phyloP scores from a whole-genome alignment of 1,140 invertebrate genomes.

The Dendrolimus punctatus region DNA sequence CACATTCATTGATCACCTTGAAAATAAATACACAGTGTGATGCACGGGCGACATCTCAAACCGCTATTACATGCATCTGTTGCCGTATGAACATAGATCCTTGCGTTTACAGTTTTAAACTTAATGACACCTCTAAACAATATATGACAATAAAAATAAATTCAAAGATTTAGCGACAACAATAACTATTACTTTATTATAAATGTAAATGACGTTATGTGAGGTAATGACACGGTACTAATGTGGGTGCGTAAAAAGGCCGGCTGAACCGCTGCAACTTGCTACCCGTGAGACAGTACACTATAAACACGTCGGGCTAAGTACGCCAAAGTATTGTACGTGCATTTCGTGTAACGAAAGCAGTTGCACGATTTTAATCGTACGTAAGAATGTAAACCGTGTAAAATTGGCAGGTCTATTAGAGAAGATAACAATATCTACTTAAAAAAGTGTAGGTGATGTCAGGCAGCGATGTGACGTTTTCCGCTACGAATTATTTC shows the following conservation, averaged over 20 bases:
- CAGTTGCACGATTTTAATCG: constrained; percentile 30
- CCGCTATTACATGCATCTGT: constrained; percentile 44
- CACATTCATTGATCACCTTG: constrained; percentile 59
- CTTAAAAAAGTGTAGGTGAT: constrained; percentile 13
- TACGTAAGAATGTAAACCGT: too few relatives aligned
- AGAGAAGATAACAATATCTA: not conserved
- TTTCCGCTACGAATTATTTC: not conserved
- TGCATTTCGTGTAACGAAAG: constrained; percentile 14
- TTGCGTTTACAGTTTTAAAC: constrained; percentile 40
- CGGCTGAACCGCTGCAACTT: too few relatives aligned
- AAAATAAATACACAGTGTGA: constrained; percentile 59
- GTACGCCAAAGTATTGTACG: too few relatives aligned
- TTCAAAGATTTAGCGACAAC: constrained; percentile 58
- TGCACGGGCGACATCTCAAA: constrained; percentile 36
- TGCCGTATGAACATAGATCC: constrained; percentile 47
- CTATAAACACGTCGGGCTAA: too few relatives aligned
- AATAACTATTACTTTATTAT: constrained; percentile 52
- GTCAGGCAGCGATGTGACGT: constrained; percentile 23
- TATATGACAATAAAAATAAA: constrained; percentile 44
- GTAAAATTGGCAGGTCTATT: not conserved
- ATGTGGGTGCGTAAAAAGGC: constrained; percentile 25
- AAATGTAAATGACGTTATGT: constrained; percentile 57
- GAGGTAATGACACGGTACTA: constrained; percentile 62
- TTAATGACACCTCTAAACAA: constrained; percentile 48
- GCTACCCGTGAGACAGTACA: too few relatives aligned